Evolutionary conservation across 35 echinoderm and acorn worm genomes (phyloP).

Genomic region (Apostichopus parvimensis): DNA sequence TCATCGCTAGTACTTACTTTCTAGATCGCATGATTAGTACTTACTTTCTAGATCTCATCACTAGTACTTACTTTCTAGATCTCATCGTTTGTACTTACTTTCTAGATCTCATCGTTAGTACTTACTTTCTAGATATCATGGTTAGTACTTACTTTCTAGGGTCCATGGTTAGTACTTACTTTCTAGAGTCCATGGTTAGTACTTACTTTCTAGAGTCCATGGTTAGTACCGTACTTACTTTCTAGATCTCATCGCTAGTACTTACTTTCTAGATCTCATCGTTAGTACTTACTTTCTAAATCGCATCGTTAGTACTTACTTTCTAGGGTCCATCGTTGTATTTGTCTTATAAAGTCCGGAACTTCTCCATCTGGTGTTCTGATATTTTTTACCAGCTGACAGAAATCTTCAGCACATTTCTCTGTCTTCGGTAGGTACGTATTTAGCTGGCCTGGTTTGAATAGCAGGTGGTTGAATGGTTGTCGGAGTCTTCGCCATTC

Average conservation of each 20-base stretch:
- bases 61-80: too few species aligned
- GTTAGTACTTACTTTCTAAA: too few species aligned
- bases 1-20: too few species aligned
- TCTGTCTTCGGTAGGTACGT: slow-evolving; percentile 77
- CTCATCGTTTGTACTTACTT: too few species aligned
- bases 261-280: too few species aligned
- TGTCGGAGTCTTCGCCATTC: slow-evolving; percentile 75
- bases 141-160: slow-evolving; percentile 68
- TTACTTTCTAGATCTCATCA: too few species aligned
- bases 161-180: not conserved
- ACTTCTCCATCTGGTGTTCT: slow-evolving; percentile 71
- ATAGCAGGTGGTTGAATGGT: slow-evolving; percentile 73
- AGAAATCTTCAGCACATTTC: slow-evolving; percentile 78
- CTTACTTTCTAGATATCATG: slow-evolving; percentile 92
- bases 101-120: not conserved
- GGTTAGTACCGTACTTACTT: too few species aligned
- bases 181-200: too few species aligned
- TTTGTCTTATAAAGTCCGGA: slow-evolving; percentile 65
- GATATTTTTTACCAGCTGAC: slow-evolving; percentile 54
- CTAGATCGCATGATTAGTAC: too few species aligned
- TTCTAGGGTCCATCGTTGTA: slow-evolving; percentile 92
- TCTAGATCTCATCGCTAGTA: too few species aligned
- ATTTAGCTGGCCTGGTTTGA: slow-evolving; percentile 72
- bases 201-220: too few species aligned
- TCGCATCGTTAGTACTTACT: slow-evolving; percentile 53